phyloP scores from a whole-genome alignment of 2,888 invertebrate species.

The Cephus nigrinus region DNA sequence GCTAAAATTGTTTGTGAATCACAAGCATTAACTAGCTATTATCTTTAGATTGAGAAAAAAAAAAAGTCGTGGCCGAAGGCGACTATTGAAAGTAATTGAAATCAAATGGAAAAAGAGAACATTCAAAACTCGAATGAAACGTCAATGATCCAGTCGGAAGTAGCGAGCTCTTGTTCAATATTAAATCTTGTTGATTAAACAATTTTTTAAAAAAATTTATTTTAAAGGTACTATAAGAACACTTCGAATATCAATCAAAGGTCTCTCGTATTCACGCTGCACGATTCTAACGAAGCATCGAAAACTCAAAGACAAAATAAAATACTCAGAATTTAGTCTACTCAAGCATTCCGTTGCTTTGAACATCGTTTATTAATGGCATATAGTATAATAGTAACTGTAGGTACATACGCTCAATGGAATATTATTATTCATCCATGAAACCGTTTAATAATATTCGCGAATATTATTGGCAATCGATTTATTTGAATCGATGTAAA shows the following conservation, averaged over 20 bases:
- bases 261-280: background rate
- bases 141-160: background rate
- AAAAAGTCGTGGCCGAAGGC: background rate
- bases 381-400: background rate
- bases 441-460: background rate
- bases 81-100: background rate
- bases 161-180: background rate
- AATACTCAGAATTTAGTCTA: background rate
- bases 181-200: background rate
- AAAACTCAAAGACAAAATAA: background rate
- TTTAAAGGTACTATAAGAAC: background rate
- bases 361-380: background rate
- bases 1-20: background rate
- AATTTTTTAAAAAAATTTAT: background rate
- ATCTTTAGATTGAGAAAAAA: background rate
- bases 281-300: background rate
- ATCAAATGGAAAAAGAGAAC: background rate
- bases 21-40: background rate
- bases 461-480: background rate
- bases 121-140: background rate
- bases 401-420: background rate
- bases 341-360: background rate
- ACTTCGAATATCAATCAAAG: background rate
- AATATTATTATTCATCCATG: background rate
- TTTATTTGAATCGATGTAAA: background rate